phyloP scores from a whole-genome alignment of 2,797 vertebrate genomes.

The Lateolabrax maculatus region DNA sequence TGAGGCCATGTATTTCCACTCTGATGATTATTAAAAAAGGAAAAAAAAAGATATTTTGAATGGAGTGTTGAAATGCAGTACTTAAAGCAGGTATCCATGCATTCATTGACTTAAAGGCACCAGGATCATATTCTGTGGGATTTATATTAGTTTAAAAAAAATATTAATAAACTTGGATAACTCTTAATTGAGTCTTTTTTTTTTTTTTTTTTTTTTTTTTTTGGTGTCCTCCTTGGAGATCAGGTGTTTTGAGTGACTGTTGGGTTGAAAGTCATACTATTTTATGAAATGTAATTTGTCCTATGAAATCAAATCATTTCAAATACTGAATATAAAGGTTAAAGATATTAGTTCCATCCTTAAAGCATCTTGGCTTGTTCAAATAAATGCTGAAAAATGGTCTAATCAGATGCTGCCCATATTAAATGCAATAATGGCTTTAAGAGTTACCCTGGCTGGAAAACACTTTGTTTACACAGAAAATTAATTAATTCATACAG shows the following conservation, averaged over 20 bases:
- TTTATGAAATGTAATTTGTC: neutral
- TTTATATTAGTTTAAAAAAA: conserved; percentile 95
- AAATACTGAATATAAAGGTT: neutral
- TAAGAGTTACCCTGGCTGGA: neutral
- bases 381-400: neutral
- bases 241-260: conserved; percentile 25
- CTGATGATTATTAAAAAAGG: conserved; percentile 79
- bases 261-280: neutral
- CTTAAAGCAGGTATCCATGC: conserved; percentile 93
- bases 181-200: conserved; percentile 89
- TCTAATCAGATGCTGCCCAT: neutral
- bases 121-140: conserved; percentile 91
- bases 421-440: neutral
- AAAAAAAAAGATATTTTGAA: conserved; percentile 84
- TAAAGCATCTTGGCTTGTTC: neutral
- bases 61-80: conserved; percentile 93
- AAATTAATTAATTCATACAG: neutral
- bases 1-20: conserved; percentile 92
- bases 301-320: neutral
- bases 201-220: no score
- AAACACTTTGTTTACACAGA: neutral
- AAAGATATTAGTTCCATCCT: neutral
- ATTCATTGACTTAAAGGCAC: conserved; percentile 92
- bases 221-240: conserved; percentile 53
- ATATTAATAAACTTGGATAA: conserved; percentile 99